Percentiles rank a stretch among this genome's conserved stretches.
phyloP scores from a whole-genome alignment of 2,888 invertebrate species.

The Chromoteleia sp. region DNA sequence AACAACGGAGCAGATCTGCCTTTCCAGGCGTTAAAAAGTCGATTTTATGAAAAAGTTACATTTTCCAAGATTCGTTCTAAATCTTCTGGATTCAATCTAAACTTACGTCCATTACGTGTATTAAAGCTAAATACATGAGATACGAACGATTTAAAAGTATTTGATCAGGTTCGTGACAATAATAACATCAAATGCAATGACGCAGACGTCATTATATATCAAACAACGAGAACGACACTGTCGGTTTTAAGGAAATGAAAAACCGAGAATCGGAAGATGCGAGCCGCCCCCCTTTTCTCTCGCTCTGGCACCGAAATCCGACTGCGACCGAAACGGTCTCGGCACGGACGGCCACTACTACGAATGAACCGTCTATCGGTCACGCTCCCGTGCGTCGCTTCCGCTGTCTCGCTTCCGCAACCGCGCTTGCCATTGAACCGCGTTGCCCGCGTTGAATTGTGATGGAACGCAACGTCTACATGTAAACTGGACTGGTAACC shows the following conservation, averaged over 20 bases:
- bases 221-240: constrained; percentile 4
- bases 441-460: constrained; percentile 12
- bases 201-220: constrained; percentile 11
- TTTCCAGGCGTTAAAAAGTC: too few species aligned
- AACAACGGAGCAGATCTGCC: too few species aligned
- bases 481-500: constrained; percentile 11
- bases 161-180: constrained; percentile 29
- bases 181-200: background rate
- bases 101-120: too few species aligned
- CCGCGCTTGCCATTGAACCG: constrained; percentile 1
- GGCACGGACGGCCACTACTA: background rate
- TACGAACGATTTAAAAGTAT: too few species aligned
- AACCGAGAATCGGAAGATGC: background rate
- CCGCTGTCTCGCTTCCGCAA: too few species aligned
- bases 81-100: too few species aligned
- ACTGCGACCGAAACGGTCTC: too few species aligned
- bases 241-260: background rate
- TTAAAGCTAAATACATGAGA: too few species aligned
- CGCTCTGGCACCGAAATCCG: too few species aligned
- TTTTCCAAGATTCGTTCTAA: too few species aligned
- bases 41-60: too few species aligned
- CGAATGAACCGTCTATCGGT: background rate
- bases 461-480: constrained; percentile 16
- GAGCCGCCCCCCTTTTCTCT: background rate
- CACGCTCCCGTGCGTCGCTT: too few species aligned